Evolutionary conservation across 2,797 vertebrate species (phyloP).

Genomic region (Nasua narica): DNA sequence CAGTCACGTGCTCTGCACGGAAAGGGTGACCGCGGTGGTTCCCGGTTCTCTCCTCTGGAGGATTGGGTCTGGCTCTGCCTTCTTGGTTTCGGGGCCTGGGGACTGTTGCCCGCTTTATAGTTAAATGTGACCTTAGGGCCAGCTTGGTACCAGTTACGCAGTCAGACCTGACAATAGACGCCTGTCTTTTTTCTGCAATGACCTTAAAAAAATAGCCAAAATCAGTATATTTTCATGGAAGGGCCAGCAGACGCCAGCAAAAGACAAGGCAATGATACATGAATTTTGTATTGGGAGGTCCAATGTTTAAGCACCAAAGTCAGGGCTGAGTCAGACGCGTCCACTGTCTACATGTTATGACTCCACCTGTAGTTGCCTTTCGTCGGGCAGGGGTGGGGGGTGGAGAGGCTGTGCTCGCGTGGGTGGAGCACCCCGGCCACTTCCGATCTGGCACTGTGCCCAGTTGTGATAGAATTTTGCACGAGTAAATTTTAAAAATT

Average conservation of each 20-base stretch:
- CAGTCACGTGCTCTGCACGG: not conserved
- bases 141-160: not conserved
- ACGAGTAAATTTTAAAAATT: not conserved
- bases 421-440: not conserved
- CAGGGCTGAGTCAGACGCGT: not conserved
- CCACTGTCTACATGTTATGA: not conserved
- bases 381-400: accelerated
- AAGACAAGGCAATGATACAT: slow-evolving; percentile 33
- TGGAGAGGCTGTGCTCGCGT: not conserved
- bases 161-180: not conserved
- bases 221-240: not conserved
- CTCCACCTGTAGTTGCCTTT: not conserved
- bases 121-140: not conserved
- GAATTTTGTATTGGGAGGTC: not conserved
- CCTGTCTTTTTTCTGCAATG: not conserved
- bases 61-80: no score
- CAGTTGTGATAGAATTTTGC: not conserved
- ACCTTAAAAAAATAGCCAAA: not conserved
- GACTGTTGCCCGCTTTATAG: not conserved
- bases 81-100: not conserved
- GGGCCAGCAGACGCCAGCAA: slow-evolving; percentile 77
- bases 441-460: not conserved
- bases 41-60: not conserved
- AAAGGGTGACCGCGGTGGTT: not conserved
- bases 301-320: not conserved